Conservation (phyloP, 1,140 invertebrate genomes). For the Aphidius ervi region DNA sequence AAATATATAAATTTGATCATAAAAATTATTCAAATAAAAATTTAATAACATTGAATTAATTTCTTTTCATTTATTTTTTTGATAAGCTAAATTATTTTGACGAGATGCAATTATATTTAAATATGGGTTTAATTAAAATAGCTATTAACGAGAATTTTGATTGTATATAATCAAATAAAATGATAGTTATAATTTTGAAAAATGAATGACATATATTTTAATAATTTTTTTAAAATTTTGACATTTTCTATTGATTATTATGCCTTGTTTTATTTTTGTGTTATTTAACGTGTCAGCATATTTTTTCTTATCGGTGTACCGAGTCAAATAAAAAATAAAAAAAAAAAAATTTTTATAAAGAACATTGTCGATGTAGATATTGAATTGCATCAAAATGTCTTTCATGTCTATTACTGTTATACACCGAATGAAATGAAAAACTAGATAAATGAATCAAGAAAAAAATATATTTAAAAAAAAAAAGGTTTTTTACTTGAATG, state of each 20-base stretch:
- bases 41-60: no score
- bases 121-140: no score
- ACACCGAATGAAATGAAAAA: constrained; percentile 2
- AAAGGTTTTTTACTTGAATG: constrained; percentile 20
- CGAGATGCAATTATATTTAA: no score
- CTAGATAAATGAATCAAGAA: background rate
- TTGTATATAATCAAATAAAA: no score
- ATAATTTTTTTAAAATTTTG: no score
- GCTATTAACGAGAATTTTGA: no score
- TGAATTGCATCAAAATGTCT: constrained; percentile 11
- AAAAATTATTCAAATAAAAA: no score
- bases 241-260: background rate
- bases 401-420: constrained; percentile 16
- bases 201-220: no score
- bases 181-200: no score
- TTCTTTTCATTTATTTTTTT: no score
- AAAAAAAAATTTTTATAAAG: constrained; percentile 1
- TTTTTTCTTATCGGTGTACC: background rate
- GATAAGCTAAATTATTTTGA: no score
- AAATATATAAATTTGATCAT: no score
- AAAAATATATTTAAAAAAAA: constrained; percentile 5
- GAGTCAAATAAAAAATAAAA: constrained; percentile 1
- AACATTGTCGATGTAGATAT: background rate
- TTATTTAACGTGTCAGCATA: background rate
- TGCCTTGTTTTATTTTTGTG: background rate